Conservation (phyloP, 2,113 vertebrate genomes). For the Tamias sibiricus region DNA sequence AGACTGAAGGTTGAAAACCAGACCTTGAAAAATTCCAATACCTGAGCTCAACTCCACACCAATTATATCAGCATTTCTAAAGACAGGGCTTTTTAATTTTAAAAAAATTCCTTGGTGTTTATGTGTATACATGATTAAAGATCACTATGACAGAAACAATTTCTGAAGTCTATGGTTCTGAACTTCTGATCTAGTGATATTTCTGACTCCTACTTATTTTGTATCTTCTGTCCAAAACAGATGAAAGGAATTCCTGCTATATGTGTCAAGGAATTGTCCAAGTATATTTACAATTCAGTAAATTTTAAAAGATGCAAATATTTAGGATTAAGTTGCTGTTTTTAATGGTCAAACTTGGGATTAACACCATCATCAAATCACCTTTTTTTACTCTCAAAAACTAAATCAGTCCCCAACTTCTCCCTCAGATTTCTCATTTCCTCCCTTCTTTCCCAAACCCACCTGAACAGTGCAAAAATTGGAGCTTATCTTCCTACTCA, state of each 20-base stretch:
- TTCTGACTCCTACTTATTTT: background rate
- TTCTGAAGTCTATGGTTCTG: background rate
- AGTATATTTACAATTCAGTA: background rate
- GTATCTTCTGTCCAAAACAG: background rate
- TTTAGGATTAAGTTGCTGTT: background rate
- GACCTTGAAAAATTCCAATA: background rate
- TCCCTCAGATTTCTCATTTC: background rate
- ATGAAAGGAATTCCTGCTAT: background rate
- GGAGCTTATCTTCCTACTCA: background rate
- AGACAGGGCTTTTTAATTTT: background rate
- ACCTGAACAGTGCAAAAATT: background rate
- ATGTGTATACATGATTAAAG: background rate
- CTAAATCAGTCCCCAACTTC: background rate
- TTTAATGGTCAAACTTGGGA: background rate
- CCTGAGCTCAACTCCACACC: background rate
- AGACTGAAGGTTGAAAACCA: background rate
- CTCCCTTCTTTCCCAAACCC: background rate
- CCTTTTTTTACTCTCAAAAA: background rate
- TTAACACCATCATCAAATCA: background rate
- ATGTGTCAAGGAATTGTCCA: background rate
- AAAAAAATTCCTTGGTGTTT: background rate
- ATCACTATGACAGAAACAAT: background rate
- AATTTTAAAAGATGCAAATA: background rate
- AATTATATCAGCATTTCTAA: background rate
- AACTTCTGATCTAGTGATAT: background rate